A percentile compares a stretch with the other conserved stretches of the same genome.
Evolutionary conservation across 2,797 vertebrate genomes (phyloP).

Genomic region (Odontamblyopus lacepedii): DNA sequence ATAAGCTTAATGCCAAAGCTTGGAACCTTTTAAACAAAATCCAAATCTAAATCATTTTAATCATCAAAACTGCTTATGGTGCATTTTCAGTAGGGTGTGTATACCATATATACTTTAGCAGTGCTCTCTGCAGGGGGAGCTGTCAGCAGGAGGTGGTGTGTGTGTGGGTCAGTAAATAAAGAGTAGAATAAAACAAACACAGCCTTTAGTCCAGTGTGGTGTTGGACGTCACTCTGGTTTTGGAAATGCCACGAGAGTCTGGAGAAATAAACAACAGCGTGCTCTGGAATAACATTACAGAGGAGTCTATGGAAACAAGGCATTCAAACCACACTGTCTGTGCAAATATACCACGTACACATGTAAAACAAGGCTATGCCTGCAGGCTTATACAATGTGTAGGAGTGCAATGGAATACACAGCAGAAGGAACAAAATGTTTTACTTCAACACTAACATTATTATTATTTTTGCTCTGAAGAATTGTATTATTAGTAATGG

Average conservation of each 20-base stretch:
- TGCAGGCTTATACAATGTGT: background rate
- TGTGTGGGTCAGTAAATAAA: constrained; percentile 44
- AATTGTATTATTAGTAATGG: too few species aligned
- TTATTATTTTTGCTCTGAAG: too few species aligned
- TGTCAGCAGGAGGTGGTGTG: constrained; percentile 3
- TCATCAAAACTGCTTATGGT: background rate
- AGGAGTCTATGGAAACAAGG: constrained; percentile 44
- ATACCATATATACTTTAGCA: constrained; percentile 33
- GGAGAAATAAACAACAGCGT: constrained; percentile 45
- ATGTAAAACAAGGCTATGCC: background rate
- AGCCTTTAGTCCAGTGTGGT: constrained; percentile 36
- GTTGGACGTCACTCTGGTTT: constrained; percentile 28
- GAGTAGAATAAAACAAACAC: constrained; percentile 17
- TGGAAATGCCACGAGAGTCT: constrained; percentile 42
- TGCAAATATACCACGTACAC: constrained; percentile 10
- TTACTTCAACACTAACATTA: too few species aligned
- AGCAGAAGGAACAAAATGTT: background rate
- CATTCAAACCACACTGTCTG: constrained; percentile 19
- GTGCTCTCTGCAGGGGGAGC: constrained; percentile 17
- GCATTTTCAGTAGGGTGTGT: constrained; percentile 32
- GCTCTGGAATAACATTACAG: constrained; percentile 24
- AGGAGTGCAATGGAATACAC: background rate
- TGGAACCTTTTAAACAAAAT: background rate
- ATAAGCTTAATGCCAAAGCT: too few species aligned
- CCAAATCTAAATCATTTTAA: too few species aligned